phyloP scores from a whole-genome alignment of 2,888 invertebrate genomes.

The Leptarthrus brevirostris region DNA sequence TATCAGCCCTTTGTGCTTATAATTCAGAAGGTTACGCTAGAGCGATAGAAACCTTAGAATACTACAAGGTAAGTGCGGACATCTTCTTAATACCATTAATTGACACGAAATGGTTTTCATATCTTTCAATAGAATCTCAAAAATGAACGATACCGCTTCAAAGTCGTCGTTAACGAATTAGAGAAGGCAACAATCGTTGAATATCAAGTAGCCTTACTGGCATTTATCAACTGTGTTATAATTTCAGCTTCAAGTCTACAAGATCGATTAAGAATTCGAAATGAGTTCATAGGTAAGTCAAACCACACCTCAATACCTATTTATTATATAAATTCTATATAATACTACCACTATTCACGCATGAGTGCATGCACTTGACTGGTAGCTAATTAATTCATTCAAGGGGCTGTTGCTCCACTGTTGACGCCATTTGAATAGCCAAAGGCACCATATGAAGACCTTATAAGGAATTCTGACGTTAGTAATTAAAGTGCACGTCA shows the following conservation, averaged over 20 bases:
- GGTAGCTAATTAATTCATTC: constrained; percentile 30
- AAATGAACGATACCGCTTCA: constrained; percentile 89
- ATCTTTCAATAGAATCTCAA: constrained; percentile 77
- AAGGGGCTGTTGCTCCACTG: constrained; percentile 44
- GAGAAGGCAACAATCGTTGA: constrained; percentile 82
- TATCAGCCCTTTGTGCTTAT: constrained; percentile 94
- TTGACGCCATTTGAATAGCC: constrained; percentile 17
- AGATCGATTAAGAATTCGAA: constrained; percentile 87
- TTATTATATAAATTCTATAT: constrained; percentile 12
- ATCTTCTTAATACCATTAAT: background rate
- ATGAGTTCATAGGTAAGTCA: constrained; percentile 92
- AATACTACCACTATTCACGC: background rate
- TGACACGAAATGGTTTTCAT: constrained; percentile 46
- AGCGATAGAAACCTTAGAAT: constrained; percentile 89
- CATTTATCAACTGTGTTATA: constrained; percentile 95
- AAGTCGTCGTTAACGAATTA: constrained; percentile 88
- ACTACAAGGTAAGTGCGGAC: constrained; percentile 83
- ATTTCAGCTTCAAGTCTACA: constrained; percentile 88
- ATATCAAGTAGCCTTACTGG: constrained; percentile 91
- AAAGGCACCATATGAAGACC: constrained; percentile 21
- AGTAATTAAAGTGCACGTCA: constrained; percentile 40
- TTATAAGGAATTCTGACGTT: constrained; percentile 45
- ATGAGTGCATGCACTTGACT: constrained; percentile 3
- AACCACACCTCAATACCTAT: constrained; percentile 1
- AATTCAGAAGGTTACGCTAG: constrained; percentile 89